phyloP scores from a whole-genome alignment of 2,113 vertebrate genomes.

The Aspiorhynchus laticeps region DNA sequence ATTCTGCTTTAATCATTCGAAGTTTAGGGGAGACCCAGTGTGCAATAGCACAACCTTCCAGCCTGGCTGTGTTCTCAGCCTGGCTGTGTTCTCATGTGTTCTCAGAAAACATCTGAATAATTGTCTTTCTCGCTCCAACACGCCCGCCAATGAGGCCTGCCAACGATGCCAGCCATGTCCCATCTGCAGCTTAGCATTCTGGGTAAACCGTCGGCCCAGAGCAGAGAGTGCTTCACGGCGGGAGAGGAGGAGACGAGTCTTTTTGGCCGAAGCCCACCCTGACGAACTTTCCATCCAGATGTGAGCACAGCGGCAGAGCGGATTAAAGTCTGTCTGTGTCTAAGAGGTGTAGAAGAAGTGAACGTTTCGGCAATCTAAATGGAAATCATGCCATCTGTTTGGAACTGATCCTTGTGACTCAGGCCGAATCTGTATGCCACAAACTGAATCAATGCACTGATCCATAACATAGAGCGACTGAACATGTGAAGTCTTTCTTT shows the following conservation, averaged over 20 bases:
- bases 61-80: no score
- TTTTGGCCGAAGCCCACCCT: constrained; percentile 14
- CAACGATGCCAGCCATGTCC: constrained; percentile 13
- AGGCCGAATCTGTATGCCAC: constrained; percentile 43
- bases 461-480: constrained; percentile 17
- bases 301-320: constrained; percentile 28
- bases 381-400: constrained; percentile 59
- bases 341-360: constrained; percentile 41
- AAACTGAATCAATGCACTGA: constrained; percentile 29
- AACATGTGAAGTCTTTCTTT: neutral
- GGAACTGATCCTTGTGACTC: constrained; percentile 48
- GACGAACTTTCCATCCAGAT: constrained; percentile 38
- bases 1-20: constrained; percentile 27
- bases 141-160: constrained; percentile 14
- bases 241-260: constrained; percentile 1
- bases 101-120: constrained; percentile 3
- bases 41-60: neutral
- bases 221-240: neutral
- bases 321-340: constrained; percentile 45
- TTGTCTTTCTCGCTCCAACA: constrained; percentile 41
- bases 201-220: constrained; percentile 25
- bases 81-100: no score
- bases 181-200: constrained; percentile 13
- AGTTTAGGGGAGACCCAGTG: constrained; percentile 3
- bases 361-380: constrained; percentile 56